Evolutionary conservation across 2,113 vertebrate species (phyloP).

Genomic region (Cinclus cinclus): DNA sequence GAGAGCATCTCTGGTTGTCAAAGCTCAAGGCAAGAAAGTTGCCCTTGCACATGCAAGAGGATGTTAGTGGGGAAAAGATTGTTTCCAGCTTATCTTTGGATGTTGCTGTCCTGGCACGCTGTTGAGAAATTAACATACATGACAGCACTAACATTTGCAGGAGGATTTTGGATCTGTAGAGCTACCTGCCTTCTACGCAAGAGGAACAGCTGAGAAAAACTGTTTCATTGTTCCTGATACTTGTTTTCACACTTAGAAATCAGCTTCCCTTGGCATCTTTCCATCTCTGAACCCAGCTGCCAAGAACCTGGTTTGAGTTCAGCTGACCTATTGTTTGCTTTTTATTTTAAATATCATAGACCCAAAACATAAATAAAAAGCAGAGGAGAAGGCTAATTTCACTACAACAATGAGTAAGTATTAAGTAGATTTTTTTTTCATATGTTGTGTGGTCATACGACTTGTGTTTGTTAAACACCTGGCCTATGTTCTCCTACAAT

Average conservation of each 20-base stretch:
- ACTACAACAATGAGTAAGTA: not conserved
- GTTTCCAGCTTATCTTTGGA: not conserved
- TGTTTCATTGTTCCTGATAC: not conserved
- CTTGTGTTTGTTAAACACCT: not conserved
- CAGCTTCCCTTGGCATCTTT: conserved; percentile 1
- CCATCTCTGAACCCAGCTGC: not conserved
- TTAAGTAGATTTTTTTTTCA: not conserved
- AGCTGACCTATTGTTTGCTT: not conserved
- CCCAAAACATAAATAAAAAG: conserved; percentile 20
- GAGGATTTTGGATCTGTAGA: not conserved
- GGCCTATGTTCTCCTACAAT: not conserved
- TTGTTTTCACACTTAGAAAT: conserved; percentile 11
- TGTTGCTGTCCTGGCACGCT: not conserved
- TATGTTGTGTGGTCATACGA: not conserved
- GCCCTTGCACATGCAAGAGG: not conserved
- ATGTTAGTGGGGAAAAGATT: not conserved
- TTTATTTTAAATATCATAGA: conserved; percentile 18
- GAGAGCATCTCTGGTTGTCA: not conserved
- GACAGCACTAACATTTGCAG: not conserved
- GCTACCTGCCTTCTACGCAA: not conserved
- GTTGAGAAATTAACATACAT: not conserved
- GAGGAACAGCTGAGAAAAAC: conserved; percentile 44
- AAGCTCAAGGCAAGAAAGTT: not conserved
- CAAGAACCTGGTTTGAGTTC: conserved; percentile 26
- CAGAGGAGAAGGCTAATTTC: not conserved